Base-by-base conservation (phyloP, 37 sponge, comb jelly and placozoan species). In the Ephydatia muelleri region DNA sequence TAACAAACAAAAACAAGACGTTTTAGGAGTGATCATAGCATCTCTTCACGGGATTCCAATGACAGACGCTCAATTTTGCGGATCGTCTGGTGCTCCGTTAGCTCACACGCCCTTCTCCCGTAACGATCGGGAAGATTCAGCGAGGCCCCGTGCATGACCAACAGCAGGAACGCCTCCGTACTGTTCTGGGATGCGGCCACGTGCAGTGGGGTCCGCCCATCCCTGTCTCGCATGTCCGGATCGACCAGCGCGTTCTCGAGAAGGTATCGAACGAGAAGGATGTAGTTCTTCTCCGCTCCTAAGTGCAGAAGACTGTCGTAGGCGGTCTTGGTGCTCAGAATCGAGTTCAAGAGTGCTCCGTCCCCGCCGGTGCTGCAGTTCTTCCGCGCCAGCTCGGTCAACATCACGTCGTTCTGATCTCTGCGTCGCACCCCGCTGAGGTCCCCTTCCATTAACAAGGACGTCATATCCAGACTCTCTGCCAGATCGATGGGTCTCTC, bases 141-240 rank as follows among this genome's bases (percentile, higher is more conserved):
- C 4, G 47, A 43, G 47, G 70, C 70, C 31, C 83, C 83, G 74
- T 72, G 72, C 6, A 72, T 67, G 3, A 31, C 21, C 21, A 82
- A 38, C 57, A 82, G 65, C 3, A 82, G 29, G 0, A 72, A 30
- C 21, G 71, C 64, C 25, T 82, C 83, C 49, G 71, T 28, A 6
- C 57, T 82, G 64, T 72, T 82, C 73, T 47, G 27, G 12, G 48
- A 73, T 31, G 74, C 40, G 0, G 83, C 83, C 22, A 38, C 35
- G 83, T 82, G 83, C 25, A 82, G 73, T 14, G 83, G 65, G 25
- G 64, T 82, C 73, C 83, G 72, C 5, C 83, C 73, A 3, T 72
- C 66, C 2, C 32, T 19, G 64, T 82, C 83, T 48, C 33, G 38
- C 9, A 27, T 11, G 13, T 72, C 74, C 5, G 48, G 19, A 3